These are phyloP conservation scores for Artemia sinica DNA, from an alignment of 2,888 invertebrate species.

Conservation along the genomic window DNA sequence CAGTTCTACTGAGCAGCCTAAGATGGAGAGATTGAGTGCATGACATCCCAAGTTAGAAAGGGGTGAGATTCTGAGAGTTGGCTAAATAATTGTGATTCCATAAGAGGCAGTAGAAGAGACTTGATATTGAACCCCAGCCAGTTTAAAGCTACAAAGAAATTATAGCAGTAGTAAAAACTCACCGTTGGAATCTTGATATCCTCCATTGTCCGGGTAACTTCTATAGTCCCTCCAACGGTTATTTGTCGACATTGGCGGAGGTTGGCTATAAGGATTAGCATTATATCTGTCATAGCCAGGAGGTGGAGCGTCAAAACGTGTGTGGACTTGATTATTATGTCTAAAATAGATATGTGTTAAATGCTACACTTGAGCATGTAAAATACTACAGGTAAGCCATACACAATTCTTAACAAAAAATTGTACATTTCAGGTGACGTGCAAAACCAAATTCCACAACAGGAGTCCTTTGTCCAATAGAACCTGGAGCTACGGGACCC, in stretches of 20 bases:
- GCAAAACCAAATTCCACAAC: no score
- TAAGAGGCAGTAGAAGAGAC: background rate
- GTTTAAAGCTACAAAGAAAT: no score
- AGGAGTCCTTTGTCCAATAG: no score
- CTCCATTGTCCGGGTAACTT: background rate
- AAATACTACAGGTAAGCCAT: no score
- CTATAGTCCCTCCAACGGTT: conserved; percentile 6
- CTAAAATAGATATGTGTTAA: background rate
- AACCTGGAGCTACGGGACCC: no score
- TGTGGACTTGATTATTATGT: background rate
- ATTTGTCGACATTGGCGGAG: background rate
- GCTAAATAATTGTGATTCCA: background rate
- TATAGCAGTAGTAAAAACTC: background rate
- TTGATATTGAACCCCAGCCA: background rate
- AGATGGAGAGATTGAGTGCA: conserved; percentile 1
- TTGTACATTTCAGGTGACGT: no score
- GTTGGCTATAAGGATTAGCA: conserved; percentile 9
- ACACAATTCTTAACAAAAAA: no score
- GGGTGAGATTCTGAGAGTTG: background rate
- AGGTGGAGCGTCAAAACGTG: conserved; percentile 12
- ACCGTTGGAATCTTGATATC: conserved; percentile 6
- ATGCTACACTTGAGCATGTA: no score
- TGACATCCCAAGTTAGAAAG: conserved; percentile 9
- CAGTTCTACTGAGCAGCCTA: background rate
- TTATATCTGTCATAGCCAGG: conserved; percentile 11